Conservation (phyloP, 2,888 invertebrate genomes). For the Drosophila seclusa region DNA sequence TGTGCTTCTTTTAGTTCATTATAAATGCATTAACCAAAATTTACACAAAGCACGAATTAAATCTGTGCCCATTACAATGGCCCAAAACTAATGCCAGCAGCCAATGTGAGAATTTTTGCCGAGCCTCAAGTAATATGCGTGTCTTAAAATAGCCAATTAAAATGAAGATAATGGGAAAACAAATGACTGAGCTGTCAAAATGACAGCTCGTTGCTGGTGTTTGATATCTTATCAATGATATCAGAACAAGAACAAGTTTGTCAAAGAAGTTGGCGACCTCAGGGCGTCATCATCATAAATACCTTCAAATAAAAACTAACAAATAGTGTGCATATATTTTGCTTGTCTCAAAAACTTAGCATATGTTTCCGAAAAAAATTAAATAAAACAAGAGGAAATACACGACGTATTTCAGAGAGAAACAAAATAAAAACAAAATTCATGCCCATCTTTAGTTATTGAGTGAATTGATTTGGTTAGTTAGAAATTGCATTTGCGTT, state of each 20-base stretch:
- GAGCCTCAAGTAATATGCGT: constrained; percentile 30
- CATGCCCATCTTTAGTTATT: neutral
- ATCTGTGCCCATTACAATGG: constrained; percentile 19
- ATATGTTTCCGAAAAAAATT: constrained; percentile 12
- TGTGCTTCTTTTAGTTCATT: constrained; percentile 43
- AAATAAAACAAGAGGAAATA: constrained; percentile 29
- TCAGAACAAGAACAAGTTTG: constrained; percentile 66
- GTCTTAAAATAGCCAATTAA: constrained; percentile 62
- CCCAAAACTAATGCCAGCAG: constrained; percentile 41
- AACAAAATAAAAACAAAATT: neutral
- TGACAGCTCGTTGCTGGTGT: constrained; percentile 34
- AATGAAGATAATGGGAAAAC: constrained; percentile 63
- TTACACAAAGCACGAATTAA: constrained; percentile 48
- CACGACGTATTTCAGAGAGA: neutral
- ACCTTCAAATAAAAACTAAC: constrained; percentile 23
- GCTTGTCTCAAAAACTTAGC: constrained; percentile 10
- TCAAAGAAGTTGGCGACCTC: constrained; percentile 22
- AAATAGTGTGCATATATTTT: constrained; percentile 61
- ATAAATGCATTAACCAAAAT: constrained; percentile 72
- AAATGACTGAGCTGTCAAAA: constrained; percentile 64
- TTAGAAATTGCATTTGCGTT: constrained; percentile 7
- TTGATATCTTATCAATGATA: constrained; percentile 65
- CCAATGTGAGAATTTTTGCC: constrained; percentile 55
- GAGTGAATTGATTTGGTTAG: constrained; percentile 2
- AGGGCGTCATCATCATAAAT: constrained; percentile 14